phyloP scores from a whole-genome alignment of 92 coral and sea anemone genomes.

The Anthopleura xanthogrammica region DNA sequence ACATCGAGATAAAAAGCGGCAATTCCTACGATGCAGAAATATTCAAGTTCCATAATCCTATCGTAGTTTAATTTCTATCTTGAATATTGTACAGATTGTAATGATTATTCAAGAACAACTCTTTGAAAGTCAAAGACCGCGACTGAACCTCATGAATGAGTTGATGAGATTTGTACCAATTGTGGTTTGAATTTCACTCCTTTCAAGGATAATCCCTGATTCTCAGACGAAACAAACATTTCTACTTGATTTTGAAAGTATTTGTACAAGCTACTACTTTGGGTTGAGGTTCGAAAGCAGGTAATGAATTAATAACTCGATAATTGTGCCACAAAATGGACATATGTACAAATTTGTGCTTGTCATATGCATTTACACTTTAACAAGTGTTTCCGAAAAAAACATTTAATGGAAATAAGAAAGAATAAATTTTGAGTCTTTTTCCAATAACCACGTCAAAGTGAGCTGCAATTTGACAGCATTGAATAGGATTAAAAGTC shows the following conservation, averaged over 20 bases:
- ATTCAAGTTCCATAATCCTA: slow-evolving; percentile 8
- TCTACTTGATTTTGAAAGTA: not conserved
- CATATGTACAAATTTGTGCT: not conserved
- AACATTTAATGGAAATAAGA: not conserved
- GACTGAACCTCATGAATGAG: not conserved
- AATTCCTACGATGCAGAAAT: not conserved
- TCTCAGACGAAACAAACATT: slow-evolving; percentile 7
- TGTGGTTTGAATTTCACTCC: not conserved
- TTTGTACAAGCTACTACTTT: not conserved
- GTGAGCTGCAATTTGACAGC: not conserved
- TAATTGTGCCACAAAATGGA: not conserved
- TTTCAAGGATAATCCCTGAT: slow-evolving; percentile 15
- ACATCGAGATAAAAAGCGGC: not conserved
- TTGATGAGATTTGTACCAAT: slow-evolving; percentile 10
- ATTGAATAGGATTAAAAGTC: not conserved
- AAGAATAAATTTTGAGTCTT: too few relatives aligned
- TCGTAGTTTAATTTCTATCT: slow-evolving; percentile 3
- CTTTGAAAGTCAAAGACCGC: slow-evolving; percentile 14
- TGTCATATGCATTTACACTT: slow-evolving; percentile 26
- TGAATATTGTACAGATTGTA: not conserved
- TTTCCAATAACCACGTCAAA: not conserved
- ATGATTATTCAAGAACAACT: slow-evolving; percentile 7
- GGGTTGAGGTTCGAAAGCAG: not conserved
- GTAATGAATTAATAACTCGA: slow-evolving; percentile 15
- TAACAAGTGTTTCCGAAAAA: not conserved